These are phyloP conservation scores for Marcusenius ussheri DNA, from an alignment of 2,113 vertebrate species.

Conservation along the genomic window DNA sequence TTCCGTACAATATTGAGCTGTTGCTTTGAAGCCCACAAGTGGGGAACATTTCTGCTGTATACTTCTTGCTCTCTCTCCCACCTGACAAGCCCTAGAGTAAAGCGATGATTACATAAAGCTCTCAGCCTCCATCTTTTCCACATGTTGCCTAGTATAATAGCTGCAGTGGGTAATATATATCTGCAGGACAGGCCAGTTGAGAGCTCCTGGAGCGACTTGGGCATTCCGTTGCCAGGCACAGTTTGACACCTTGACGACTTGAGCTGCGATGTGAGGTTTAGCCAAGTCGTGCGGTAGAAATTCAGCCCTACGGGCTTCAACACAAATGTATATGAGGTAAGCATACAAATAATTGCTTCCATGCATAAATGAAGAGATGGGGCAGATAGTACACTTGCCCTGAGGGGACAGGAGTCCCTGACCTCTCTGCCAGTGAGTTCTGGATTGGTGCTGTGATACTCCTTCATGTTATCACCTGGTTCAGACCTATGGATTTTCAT, in stretches of 20 bases:
- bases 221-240: not conserved
- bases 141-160: not conserved
- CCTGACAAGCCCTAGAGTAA: not conserved
- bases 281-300: not conserved
- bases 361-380: not conserved
- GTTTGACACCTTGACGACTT: not conserved
- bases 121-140: not conserved
- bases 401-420: not conserved
- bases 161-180: conserved; percentile 22
- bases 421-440: not conserved
- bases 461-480: not conserved
- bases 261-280: not conserved
- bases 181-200: not conserved
- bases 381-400: not conserved
- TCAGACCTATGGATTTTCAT: not conserved
- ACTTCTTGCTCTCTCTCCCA: not conserved
- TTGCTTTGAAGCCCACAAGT: conserved; percentile 9
- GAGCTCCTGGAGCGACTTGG: not conserved
- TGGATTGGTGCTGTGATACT: not conserved
- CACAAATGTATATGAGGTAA: not conserved
- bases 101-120: not conserved
- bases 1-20: not conserved
- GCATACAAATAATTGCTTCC: not conserved
- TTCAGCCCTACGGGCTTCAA: not conserved
- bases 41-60: not conserved